Conservation (phyloP, 2,113 vertebrate species). For the Suncus etruscus region DNA sequence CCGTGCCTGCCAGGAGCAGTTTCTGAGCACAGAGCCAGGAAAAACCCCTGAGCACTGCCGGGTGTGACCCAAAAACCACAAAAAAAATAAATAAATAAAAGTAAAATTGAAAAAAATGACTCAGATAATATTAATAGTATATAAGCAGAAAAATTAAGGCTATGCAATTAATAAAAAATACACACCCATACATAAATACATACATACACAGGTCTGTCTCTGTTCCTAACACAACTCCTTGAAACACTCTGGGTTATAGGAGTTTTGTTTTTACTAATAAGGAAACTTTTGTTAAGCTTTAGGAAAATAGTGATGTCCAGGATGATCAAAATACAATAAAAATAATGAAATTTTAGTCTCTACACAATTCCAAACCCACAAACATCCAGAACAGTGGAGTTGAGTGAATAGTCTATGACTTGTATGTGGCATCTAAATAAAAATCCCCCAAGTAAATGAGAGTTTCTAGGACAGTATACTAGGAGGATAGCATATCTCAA, state of each 20-base stretch:
- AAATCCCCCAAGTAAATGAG: not conserved
- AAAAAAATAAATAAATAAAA: no score
- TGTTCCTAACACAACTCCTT: not conserved
- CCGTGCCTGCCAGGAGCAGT: no score
- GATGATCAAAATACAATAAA: not conserved
- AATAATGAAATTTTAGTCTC: not conserved
- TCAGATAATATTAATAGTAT: no score
- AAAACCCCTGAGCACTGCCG: no score
- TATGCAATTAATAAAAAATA: no score
- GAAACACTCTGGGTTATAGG: not conserved
- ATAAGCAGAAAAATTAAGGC: no score
- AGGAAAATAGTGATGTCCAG: not conserved
- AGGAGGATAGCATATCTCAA: not conserved
- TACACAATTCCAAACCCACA: not conserved
- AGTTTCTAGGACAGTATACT: not conserved
- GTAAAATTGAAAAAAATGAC: no score
- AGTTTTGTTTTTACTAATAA: not conserved
- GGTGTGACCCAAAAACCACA: no score
- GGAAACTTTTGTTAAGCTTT: not conserved
- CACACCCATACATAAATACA: no score
- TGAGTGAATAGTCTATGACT: not conserved
- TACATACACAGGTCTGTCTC: not conserved
- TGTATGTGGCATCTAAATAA: not conserved
- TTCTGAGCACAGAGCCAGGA: no score
- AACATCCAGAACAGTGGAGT: not conserved